Conservation (phyloP, 2,797 vertebrate species). For the Myotis pilosus region DNA sequence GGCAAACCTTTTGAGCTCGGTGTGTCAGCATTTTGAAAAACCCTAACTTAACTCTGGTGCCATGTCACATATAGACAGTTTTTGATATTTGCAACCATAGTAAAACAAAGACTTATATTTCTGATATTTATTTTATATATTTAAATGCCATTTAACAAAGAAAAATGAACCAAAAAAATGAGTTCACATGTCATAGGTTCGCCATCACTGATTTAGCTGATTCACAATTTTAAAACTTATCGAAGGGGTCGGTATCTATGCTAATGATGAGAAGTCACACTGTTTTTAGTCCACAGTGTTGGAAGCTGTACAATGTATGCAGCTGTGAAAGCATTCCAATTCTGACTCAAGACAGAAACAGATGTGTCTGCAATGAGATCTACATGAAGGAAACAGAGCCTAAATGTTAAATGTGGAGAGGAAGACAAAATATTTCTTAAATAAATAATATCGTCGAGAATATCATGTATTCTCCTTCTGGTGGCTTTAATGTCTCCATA, state of each 20-base stretch:
- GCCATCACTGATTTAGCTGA: background rate
- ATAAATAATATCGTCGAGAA: background rate
- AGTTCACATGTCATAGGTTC: no score
- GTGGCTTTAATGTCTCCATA: background rate
- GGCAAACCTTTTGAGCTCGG: no score
- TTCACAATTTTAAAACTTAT: slow-evolving; percentile 52
- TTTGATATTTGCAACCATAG: no score
- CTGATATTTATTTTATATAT: no score
- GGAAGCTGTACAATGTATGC: slow-evolving; percentile 6
- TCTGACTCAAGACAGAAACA: slow-evolving; percentile 42
- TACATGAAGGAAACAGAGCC: background rate
- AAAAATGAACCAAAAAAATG: no score
- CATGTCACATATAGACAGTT: no score
- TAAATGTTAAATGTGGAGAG: background rate
- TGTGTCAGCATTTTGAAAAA: no score
- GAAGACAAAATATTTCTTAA: background rate
- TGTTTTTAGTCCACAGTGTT: slow-evolving; percentile 44
- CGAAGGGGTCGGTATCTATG: slow-evolving; percentile 40
- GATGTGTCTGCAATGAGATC: slow-evolving; percentile 9
- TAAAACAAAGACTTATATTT: no score
- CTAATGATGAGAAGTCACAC: slow-evolving; percentile 34
- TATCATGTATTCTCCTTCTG: background rate
- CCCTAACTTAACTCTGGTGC: no score
- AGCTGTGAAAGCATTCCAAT: slow-evolving; percentile 16
- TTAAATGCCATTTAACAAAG: no score